Conservation (phyloP, 2,113 vertebrate species). For the Daboia siamensis region DNA sequence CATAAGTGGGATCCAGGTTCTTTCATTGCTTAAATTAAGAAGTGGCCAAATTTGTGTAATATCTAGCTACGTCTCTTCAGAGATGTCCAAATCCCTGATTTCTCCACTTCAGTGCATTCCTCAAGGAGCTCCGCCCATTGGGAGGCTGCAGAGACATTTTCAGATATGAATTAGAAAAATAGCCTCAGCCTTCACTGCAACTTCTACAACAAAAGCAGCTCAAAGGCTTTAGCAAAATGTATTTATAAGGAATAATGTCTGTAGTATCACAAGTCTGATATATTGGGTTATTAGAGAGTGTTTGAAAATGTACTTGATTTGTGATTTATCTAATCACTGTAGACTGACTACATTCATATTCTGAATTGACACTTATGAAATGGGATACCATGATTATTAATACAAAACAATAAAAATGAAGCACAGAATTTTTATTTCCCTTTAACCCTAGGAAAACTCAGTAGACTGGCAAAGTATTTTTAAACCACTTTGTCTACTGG, state of each 20-base stretch:
- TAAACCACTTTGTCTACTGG: not conserved
- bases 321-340: not conserved
- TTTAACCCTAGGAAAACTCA: not conserved
- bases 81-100: not conserved
- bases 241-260: not conserved
- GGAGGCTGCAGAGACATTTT: not conserved
- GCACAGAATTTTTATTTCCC: not conserved
- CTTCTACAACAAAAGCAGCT: not conserved
- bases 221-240: not conserved
- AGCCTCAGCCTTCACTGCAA: not conserved
- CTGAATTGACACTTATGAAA: not conserved
- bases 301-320: not conserved
- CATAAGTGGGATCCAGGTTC: not conserved
- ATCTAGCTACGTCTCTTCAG: not conserved
- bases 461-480: not conserved
- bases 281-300: not conserved
- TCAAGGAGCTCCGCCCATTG: not conserved
- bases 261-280: not conserved
- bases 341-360: not conserved
- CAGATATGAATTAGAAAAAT: not conserved
- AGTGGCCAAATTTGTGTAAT: not conserved
- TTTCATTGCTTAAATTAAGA: not conserved
- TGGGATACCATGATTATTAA: not conserved
- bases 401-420: not conserved
- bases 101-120: not conserved